Conservation (phyloP, 2,113 vertebrate species). For the Passer domesticus region DNA sequence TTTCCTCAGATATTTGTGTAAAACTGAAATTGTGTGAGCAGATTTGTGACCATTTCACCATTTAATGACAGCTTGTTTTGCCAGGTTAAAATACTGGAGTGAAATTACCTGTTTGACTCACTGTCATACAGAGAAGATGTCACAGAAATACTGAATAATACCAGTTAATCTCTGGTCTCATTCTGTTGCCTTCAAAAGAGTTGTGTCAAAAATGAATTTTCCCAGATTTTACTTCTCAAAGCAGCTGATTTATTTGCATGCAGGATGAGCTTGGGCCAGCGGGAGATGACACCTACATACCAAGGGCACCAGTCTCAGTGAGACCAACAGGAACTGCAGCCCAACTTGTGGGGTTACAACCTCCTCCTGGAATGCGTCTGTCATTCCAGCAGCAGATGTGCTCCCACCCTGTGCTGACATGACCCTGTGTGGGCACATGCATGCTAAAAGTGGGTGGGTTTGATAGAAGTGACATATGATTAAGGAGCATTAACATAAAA, state of each 20-base stretch:
- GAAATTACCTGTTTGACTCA: background rate
- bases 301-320: background rate
- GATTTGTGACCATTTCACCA: background rate
- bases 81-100: background rate
- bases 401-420: background rate
- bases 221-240: background rate
- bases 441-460: fast-evolving
- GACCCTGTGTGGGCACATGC: background rate
- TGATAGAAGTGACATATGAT: background rate
- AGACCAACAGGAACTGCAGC: background rate
- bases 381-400: background rate
- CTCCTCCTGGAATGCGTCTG: background rate
- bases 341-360: background rate
- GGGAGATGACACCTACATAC: background rate
- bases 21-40: background rate
- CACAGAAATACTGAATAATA: background rate
- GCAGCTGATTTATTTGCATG: background rate
- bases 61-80: background rate
- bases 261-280: background rate
- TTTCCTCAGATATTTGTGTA: background rate
- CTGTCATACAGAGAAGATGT: background rate
- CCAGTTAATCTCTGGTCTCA: background rate
- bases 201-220: background rate
- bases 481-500: background rate
- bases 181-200: background rate